Percentiles rank a stretch among this genome's conserved stretches.
Conservation (phyloP, 2,797 vertebrate genomes). For the Remorina albescens region DNA sequence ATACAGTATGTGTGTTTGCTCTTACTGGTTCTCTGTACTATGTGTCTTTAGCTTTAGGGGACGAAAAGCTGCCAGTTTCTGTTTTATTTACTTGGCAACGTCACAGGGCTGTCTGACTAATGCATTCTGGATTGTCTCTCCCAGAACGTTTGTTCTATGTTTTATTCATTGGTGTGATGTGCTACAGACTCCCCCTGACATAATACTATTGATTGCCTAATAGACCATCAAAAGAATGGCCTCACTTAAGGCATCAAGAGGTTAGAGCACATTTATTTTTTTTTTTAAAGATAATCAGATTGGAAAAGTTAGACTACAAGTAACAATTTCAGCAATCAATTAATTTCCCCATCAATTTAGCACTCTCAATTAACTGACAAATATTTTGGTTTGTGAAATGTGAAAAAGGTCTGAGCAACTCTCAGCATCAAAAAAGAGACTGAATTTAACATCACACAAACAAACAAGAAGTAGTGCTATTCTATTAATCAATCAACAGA, state of each 20-base stretch:
- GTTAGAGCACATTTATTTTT: constrained; percentile 35
- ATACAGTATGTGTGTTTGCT: constrained; percentile 70
- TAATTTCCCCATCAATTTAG: not conserved
- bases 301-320: not conserved
- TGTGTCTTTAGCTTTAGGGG: constrained; percentile 74
- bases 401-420: not conserved
- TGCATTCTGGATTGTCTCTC: constrained; percentile 79
- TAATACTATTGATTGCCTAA: constrained; percentile 77
- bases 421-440: not conserved
- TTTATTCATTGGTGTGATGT: constrained; percentile 76
- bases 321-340: constrained; percentile 26
- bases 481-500: not conserved
- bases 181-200: constrained; percentile 75
- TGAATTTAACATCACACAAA: not conserved
- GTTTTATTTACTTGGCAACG: constrained; percentile 83
- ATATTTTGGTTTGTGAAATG: not conserved
- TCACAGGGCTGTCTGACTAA: constrained; percentile 77
- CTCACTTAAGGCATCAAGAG: constrained; percentile 48
- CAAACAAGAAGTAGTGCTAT: not conserved
- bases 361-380: constrained; percentile 1
- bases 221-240: constrained; percentile 71
- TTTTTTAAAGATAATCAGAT: constrained; percentile 42
- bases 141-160: constrained; percentile 76
- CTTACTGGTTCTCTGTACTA: constrained; percentile 66
- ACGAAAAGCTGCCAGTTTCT: constrained; percentile 71